phyloP scores from a whole-genome alignment of 2,113 vertebrate genomes.

The Periophthalmodon schlosseri region DNA sequence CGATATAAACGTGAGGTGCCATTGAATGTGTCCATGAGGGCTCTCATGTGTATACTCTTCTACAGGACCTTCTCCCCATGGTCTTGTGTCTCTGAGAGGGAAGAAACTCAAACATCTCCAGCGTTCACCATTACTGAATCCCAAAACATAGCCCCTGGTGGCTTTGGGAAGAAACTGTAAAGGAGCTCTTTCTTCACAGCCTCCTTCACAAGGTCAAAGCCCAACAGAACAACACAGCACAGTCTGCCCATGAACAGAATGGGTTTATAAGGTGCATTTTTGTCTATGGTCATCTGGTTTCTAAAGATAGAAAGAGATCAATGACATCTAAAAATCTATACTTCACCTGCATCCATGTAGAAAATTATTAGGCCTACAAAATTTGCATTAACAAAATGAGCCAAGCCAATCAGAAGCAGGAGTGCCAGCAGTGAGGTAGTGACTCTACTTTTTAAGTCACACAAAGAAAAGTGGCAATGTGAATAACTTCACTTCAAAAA shows the following conservation, averaged over 20 bases:
- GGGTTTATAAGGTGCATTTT: slow-evolving; percentile 56
- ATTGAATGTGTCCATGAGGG: slow-evolving; percentile 45
- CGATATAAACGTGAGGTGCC: slow-evolving; percentile 75
- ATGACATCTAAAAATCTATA: slow-evolving; percentile 17
- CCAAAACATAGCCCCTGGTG: slow-evolving; percentile 62
- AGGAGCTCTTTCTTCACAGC: slow-evolving; percentile 69
- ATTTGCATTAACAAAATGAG: no score
- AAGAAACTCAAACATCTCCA: slow-evolving; percentile 74
- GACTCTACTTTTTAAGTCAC: no score
- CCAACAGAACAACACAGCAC: slow-evolving; percentile 66
- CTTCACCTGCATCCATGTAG: background rate
- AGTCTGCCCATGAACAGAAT: slow-evolving; percentile 68
- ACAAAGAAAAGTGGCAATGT: no score
- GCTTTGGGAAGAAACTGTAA: slow-evolving; percentile 45
- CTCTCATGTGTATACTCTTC: slow-evolving; percentile 77
- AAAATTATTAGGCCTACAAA: no score
- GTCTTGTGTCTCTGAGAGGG: slow-evolving; percentile 71
- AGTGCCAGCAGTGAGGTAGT: no score
- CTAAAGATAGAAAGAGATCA: slow-evolving; percentile 70
- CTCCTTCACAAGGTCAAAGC: slow-evolving; percentile 73
- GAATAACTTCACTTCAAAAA: background rate
- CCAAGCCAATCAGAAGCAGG: no score
- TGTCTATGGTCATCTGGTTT: slow-evolving; percentile 66
- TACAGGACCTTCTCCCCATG: slow-evolving; percentile 79
- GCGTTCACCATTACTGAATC: slow-evolving; percentile 71